phyloP scores from a whole-genome alignment of 2,797 vertebrate genomes.

The Pseudomugil gertrudae region DNA sequence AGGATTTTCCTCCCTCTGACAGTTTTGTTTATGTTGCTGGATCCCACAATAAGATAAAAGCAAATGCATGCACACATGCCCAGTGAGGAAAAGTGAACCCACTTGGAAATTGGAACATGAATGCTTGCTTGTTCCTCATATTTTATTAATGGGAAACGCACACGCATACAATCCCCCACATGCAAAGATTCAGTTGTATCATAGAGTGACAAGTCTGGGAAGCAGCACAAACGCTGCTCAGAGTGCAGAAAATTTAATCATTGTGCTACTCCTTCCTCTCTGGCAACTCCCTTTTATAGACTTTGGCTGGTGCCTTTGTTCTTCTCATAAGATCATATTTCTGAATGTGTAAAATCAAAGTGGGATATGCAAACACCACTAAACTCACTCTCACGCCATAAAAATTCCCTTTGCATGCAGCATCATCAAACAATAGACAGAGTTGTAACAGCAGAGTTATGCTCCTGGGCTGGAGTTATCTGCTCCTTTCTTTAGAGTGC shows the following conservation, averaged over 20 bases:
- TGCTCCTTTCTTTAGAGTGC: slow-evolving; percentile 20
- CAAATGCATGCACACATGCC: slow-evolving; percentile 9
- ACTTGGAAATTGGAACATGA: slow-evolving; percentile 19
- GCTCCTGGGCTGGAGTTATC: slow-evolving; percentile 24
- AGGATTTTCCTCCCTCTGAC: slow-evolving; percentile 25
- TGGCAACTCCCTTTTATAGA: slow-evolving; percentile 1
- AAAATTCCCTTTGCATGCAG: neutral
- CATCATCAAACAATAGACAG: slow-evolving; percentile 4
- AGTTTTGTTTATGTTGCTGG: slow-evolving; percentile 35
- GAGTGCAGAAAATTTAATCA: slow-evolving; percentile 65
- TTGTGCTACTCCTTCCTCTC: slow-evolving; percentile 35
- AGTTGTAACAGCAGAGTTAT: neutral
- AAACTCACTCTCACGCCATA: neutral
- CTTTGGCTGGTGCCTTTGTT: neutral
- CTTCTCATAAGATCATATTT: slow-evolving; percentile 1
- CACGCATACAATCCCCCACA: slow-evolving; percentile 18
- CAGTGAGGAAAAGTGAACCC: slow-evolving; percentile 2
- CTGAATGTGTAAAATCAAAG: slow-evolving; percentile 8
- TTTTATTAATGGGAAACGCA: slow-evolving; percentile 27
- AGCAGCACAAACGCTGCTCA: slow-evolving; percentile 51
- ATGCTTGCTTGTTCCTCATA: slow-evolving; percentile 7
- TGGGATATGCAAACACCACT: neutral
- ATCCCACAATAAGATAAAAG: slow-evolving; percentile 29
- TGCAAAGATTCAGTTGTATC: slow-evolving; percentile 26
- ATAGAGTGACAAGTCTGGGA: slow-evolving; percentile 37